Evolutionary conservation across 2,797 vertebrate species (phyloP).

Genomic region (Siniperca undulata): DNA sequence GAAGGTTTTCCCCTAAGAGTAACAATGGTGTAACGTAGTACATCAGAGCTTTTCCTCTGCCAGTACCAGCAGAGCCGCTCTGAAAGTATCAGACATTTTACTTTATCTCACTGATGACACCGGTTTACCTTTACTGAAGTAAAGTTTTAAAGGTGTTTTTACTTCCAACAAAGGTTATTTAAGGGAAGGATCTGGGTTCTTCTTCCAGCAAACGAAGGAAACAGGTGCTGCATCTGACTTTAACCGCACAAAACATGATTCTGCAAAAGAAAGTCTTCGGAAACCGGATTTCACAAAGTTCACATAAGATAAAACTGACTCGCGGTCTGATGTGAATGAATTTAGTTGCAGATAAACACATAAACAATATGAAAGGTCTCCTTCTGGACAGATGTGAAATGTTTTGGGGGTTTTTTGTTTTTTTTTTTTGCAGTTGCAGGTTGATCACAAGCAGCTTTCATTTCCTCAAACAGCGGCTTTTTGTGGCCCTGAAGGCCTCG

Average conservation of each 20-base stretch:
- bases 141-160: background rate
- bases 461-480: background rate
- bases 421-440: background rate
- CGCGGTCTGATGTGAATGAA: background rate
- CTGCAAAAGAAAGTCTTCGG: too few relatives aligned
- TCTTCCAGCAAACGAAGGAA: background rate
- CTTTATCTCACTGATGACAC: background rate
- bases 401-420: background rate
- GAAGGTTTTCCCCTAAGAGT: background rate
- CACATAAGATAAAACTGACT: background rate
- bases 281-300: background rate
- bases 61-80: background rate
- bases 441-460: slow-evolving; percentile 22
- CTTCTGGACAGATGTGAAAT: background rate
- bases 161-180: background rate
- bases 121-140: background rate
- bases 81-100: background rate
- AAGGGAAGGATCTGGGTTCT: background rate
- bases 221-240: background rate
- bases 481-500: background rate
- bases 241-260: background rate
- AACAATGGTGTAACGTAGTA: background rate
- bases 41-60: background rate
- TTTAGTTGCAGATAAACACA: background rate
- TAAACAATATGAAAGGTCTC: background rate